Conservation (phyloP, 2,888 invertebrate species). For the Meganola albula region DNA sequence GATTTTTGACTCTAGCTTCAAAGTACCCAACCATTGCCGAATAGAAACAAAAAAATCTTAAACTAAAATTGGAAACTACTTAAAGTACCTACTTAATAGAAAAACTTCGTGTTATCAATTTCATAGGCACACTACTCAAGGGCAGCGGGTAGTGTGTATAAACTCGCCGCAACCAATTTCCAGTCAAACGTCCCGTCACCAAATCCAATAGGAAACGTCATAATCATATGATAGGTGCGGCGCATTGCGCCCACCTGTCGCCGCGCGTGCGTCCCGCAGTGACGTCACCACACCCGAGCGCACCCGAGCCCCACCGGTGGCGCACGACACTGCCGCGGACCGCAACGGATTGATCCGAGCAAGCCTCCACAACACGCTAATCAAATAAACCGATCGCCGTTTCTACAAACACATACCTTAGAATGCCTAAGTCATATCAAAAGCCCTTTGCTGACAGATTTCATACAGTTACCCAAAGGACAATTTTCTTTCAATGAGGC, state of each 20-base stretch:
- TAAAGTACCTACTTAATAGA: constrained; percentile 25
- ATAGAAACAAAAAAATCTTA: too few species aligned
- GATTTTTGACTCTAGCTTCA: too few species aligned
- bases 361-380: constrained; percentile 43
- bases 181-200: constrained; percentile 41
- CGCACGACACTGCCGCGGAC: constrained; percentile 38
- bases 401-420: constrained; percentile 22
- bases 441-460: constrained; percentile 6
- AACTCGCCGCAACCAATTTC: constrained; percentile 52
- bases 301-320: constrained; percentile 37
- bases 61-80: too few species aligned
- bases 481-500: constrained; percentile 16
- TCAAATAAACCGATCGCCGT: constrained; percentile 42
- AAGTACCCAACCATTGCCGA: too few species aligned
- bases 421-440: constrained; percentile 5
- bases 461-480: constrained; percentile 7
- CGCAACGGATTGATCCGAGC: constrained; percentile 62
- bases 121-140: constrained; percentile 24
- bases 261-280: constrained; percentile 70
- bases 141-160: constrained; percentile 35
- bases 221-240: constrained; percentile 74
- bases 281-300: constrained; percentile 59
- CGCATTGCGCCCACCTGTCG: constrained; percentile 77
- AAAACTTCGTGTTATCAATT: constrained; percentile 27
- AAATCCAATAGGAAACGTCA: constrained; percentile 68